Base-by-base conservation (phyloP, 1,140 invertebrate species). In the Ptiloglossa arizonensis region DNA sequence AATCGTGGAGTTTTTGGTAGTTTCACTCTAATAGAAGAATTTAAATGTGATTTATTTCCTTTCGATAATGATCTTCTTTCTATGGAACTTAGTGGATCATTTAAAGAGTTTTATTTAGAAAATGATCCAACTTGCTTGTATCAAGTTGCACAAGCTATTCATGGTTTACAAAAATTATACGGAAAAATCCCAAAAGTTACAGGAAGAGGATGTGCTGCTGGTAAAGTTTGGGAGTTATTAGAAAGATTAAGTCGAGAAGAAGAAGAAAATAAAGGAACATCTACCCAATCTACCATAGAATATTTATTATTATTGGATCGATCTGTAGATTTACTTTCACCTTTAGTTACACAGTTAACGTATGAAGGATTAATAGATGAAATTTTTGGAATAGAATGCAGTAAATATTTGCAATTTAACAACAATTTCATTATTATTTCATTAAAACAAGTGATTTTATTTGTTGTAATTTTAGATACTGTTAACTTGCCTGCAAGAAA, bases 311-410 rank as follows among this genome's bases (percentile, higher is more conserved):
- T 99, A 19, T 90, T 99, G 1, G 98, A 99, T 93, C 93, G 98
- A 44, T 95, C 95, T 64, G 94, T 99, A 19, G 99, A 99, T 94
- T 94, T 99, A 63, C 94, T 99, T 8, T 97, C 97, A 44, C 97
- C 98, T 5, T 92, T 99, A 78, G 95, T 97, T 1, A 99, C 97
- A 0, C 99, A 99, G 87, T 94, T 99, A 22, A 99, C 98, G 0
- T 99, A 99, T 90, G 98, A 99, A 93, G 99, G 98, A 22, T 93
- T 99, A 15, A 98, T 99, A 84, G 99, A 99, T 93, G 97, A 98
- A 93, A 94, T 97, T 81, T 98, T 96, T 93, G 94, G 94, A 41
- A 96, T 97, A 59, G 93, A 94, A 87, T 94, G 95, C 82, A 95
- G 95, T 96, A 91, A 93, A 88, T 87, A 76, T 79, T 62, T 22